Percentiles rank a stretch among this genome's conserved stretches.
These are phyloP conservation scores for Aulostomus chinensis DNA, from an alignment of 2,797 vertebrate genomes.

Conservation along the genomic window DNA sequence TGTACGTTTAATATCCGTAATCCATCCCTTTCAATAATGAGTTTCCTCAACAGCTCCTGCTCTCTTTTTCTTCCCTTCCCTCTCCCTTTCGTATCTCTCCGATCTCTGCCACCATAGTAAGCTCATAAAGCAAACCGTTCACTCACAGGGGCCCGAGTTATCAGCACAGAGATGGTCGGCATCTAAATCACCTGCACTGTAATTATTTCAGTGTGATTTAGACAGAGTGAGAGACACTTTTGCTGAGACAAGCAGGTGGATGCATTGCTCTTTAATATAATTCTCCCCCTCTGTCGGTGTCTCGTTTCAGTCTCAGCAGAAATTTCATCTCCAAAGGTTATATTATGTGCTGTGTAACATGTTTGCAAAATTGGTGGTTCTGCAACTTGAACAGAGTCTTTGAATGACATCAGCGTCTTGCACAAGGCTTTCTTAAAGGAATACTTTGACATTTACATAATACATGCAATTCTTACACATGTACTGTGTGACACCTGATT, in stretches of 20 bases:
- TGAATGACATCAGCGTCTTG: too few relatives aligned
- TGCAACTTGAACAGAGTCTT: too few relatives aligned
- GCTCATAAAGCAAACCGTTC: conserved; percentile 40
- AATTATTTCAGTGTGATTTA: conserved; percentile 57
- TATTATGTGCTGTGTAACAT: too few relatives aligned
- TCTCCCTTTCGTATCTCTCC: conserved; percentile 7
- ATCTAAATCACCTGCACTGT: conserved; percentile 26
- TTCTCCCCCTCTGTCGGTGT: background rate
- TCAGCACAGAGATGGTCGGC: conserved; percentile 1
- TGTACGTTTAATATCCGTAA: conserved; percentile 13
- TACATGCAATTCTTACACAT: too few relatives aligned
- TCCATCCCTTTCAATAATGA: conserved; percentile 29
- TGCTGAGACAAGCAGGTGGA: conserved; percentile 39
- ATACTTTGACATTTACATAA: too few relatives aligned
- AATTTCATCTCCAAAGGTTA: too few relatives aligned
- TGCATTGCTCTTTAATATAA: background rate
- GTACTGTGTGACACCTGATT: too few relatives aligned
- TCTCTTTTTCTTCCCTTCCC: background rate
- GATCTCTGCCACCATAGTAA: conserved; percentile 17
- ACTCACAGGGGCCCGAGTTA: conserved; percentile 12
- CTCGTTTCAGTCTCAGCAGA: background rate
- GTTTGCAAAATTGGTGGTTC: too few relatives aligned
- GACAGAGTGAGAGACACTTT: conserved; percentile 4
- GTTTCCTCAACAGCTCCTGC: conserved; percentile 17
- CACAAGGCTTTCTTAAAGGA: too few relatives aligned